A percentile compares a stretch with the other conserved stretches of the same genome.
phyloP scores from a whole-genome alignment of 2,888 invertebrate genomes.

The Ptychoptera albimana region DNA sequence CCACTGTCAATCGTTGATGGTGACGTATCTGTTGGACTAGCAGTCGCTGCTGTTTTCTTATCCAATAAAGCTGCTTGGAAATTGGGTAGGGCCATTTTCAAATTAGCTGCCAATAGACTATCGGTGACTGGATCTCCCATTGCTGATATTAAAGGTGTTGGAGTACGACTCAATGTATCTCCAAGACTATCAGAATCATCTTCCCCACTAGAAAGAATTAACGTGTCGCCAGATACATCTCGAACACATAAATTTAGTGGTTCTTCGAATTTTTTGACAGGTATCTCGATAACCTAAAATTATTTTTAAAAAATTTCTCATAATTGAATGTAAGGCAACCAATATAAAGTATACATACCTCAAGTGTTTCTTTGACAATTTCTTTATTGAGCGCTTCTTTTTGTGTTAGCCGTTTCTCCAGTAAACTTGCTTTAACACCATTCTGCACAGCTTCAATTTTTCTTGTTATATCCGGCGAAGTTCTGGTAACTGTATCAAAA shows the following conservation, averaged over 20 bases:
- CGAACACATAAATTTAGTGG: constrained; percentile 72
- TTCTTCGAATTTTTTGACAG: constrained; percentile 36
- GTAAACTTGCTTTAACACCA: constrained; percentile 50
- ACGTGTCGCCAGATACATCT: constrained; percentile 36
- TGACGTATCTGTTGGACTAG: constrained; percentile 24
- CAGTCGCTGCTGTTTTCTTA: constrained; percentile 30
- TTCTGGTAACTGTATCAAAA: neutral
- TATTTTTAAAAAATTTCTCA: no score
- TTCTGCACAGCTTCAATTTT: constrained; percentile 19
- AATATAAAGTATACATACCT: no score
- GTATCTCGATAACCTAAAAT: neutral
- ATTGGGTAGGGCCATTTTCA: constrained; percentile 34
- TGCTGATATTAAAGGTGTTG: constrained; percentile 18
- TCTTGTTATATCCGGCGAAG: neutral
- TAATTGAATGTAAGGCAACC: no score
- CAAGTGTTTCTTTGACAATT: no score
- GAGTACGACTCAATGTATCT: constrained; percentile 13
- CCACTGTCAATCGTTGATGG: constrained; percentile 29
- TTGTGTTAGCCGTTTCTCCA: constrained; percentile 52
- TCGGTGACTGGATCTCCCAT: constrained; percentile 14
- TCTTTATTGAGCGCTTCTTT: constrained; percentile 29
- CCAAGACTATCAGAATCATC: constrained; percentile 14
- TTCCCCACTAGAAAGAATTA: constrained; percentile 26
- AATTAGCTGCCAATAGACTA: constrained; percentile 16
- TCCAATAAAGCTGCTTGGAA: constrained; percentile 25